A percentile compares a stretch with the other conserved stretches of the same genome.
phyloP scores from a whole-genome alignment of 2,797 vertebrate species.

The Sitta carolinensis region DNA sequence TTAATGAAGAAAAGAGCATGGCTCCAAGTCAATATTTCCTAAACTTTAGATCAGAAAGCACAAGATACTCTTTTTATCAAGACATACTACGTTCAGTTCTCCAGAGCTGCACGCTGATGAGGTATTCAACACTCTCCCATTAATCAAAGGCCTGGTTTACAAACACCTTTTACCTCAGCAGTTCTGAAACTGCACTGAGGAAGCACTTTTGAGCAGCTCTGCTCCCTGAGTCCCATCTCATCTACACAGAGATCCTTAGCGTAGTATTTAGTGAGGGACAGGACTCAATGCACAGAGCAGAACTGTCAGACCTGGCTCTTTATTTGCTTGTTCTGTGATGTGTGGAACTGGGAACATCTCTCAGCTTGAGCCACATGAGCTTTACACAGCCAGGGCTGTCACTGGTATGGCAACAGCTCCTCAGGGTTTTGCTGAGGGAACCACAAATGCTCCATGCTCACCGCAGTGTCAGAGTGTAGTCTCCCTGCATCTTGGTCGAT shows the following conservation, averaged over 20 bases:
- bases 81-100: not conserved
- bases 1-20: slow-evolving; percentile 13
- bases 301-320: not conserved
- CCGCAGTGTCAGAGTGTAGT: slow-evolving; percentile 94
- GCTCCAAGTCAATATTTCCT: not conserved
- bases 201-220: not conserved
- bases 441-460: slow-evolving; percentile 58
- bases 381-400: not conserved
- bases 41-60: slow-evolving; percentile 12
- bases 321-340: not conserved
- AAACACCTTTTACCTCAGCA: not conserved
- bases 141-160: not conserved
- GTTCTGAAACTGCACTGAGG: not conserved
- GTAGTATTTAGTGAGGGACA: not conserved
- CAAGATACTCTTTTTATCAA: not conserved
- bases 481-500: slow-evolving; percentile 94
- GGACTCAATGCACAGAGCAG: not conserved
- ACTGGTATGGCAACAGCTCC: not conserved
- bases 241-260: not conserved
- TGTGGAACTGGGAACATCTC: not conserved
- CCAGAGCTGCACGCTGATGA: not conserved
- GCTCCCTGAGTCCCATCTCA: not conserved
- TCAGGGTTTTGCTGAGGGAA: not conserved
- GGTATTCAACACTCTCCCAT: not conserved
- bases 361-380: not conserved